Percentiles rank a stretch among this genome's conserved stretches.
Conservation (phyloP, 2,113 vertebrate species). For the Pachyramphus minor region DNA sequence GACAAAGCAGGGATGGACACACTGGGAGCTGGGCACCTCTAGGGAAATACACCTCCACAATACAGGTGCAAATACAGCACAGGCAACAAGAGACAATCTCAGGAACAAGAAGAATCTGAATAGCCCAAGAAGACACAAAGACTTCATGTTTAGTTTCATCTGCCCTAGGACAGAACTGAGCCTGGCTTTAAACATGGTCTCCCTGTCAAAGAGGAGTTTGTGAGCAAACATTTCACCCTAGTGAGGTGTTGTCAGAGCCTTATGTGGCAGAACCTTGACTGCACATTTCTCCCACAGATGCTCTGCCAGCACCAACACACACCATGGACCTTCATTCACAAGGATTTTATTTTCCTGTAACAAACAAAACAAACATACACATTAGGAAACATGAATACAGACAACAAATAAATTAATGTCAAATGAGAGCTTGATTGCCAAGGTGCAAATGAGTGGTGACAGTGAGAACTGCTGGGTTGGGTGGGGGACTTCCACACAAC, state of each 20-base stretch:
- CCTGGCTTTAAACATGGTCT: neutral
- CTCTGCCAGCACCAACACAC: neutral
- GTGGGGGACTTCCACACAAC: neutral
- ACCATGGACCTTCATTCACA: neutral
- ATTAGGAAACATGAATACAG: slow-evolving; percentile 16
- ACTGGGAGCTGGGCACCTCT: neutral
- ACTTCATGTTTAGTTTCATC: neutral
- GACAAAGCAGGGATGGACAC: neutral
- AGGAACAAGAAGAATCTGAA: neutral
- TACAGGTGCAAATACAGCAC: neutral
- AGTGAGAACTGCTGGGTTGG: neutral
- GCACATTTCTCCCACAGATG: neutral
- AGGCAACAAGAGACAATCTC: neutral
- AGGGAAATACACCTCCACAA: neutral
- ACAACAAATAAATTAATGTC: slow-evolving; percentile 71
- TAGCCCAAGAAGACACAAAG: neutral
- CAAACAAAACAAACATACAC: slow-evolving; percentile 11
- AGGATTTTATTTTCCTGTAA: slow-evolving; percentile 56
- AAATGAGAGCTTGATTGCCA: slow-evolving; percentile 25
- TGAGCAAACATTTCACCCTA: neutral
- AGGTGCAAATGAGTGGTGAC: neutral
- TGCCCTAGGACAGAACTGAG: neutral
- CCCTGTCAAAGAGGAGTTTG: neutral
- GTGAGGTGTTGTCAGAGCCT: neutral
- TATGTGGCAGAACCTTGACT: neutral